A percentile compares a stretch with the other conserved stretches of the same genome.
phyloP scores from a whole-genome alignment of 2,888 invertebrate species.

The Leucophenga montana region DNA sequence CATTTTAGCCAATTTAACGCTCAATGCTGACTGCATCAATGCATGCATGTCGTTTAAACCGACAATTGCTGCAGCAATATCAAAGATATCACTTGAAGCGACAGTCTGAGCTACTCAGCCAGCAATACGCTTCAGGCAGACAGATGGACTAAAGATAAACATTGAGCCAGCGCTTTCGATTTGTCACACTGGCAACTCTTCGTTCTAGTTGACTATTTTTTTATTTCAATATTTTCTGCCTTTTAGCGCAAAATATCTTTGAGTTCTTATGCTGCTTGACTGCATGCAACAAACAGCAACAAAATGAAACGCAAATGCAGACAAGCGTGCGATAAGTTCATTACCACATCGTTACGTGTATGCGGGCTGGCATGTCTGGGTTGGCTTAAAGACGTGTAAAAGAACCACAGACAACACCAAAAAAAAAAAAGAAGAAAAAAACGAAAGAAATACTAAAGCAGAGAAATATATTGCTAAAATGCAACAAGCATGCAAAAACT shows the following conservation, averaged over 20 bases:
- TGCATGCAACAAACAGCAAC: conserved; percentile 9
- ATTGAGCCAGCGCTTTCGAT: conserved; percentile 20
- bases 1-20: conserved; percentile 19
- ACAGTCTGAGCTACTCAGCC: conserved; percentile 17
- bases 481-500: conserved; percentile 17
- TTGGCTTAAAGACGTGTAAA: not conserved
- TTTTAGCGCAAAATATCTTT: conserved; percentile 24
- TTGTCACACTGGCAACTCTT: conserved; percentile 20
- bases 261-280: conserved; percentile 7
- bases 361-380: conserved; percentile 5
- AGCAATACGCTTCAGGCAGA: conserved; percentile 24
- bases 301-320: conserved; percentile 34
- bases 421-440: not conserved
- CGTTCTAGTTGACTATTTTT: not conserved
- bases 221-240: conserved; percentile 17
- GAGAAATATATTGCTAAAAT: not conserved
- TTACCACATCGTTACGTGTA: conserved; percentile 44
- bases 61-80: conserved; percentile 41
- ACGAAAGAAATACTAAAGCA: no score
- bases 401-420: not conserved
- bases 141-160: not conserved
- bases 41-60: not conserved
- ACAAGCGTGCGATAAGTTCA: conserved; percentile 54
- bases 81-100: not conserved
- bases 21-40: not conserved